Base-by-base conservation (phyloP, 2,888 invertebrate species). In the Lordiphosa fenestrarum region DNA sequence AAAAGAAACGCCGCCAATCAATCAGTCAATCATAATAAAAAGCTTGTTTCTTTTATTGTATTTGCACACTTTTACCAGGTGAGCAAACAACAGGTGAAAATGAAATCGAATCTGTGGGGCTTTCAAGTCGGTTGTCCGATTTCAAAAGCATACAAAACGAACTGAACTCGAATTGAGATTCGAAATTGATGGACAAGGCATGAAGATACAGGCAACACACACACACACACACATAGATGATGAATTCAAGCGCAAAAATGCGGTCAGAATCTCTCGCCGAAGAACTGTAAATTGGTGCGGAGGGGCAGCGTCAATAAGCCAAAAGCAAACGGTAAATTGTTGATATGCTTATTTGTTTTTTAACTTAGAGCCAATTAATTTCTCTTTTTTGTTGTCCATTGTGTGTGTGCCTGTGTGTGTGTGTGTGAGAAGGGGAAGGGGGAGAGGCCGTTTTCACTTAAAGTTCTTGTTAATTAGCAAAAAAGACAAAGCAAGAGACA, bases 181-280 rank as follows among this genome's bases (percentile, higher is more conserved):
- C 19, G 60, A 47, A 60, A 35, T 61, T 60, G 60, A 61, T 60
- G 60, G 44, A 60, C 61, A 49, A 37, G 42, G 6, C 25, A 25
- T 25, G 25, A 25, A 25, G 25, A 25, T 25, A 9, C 30, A 9
- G 15, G 15, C 15, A 15, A 15, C 9, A 30, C 30, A 30, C 7
- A 30, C 9, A 30, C 9, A 9, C 30, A 30, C 30, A 30, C 30
- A 30, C 30, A 30, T 30, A 30, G 30, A 30, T 30, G 30, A 30
- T 59, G 48, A 62, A 81, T 68, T 74, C 61, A 63, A 66, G 63
- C 75, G 69, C 64, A 83, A 59, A 82, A 78, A 84, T 84, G 84
- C 84, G 78, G 84, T 84, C 84, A 84, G 74, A 84, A 65, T 78
- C 67, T 62, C 57, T 58, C 56, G 64, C 62, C 7, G 30, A 30